phyloP scores from a whole-genome alignment of 1,140 invertebrate species.

The Bombus affinis region DNA sequence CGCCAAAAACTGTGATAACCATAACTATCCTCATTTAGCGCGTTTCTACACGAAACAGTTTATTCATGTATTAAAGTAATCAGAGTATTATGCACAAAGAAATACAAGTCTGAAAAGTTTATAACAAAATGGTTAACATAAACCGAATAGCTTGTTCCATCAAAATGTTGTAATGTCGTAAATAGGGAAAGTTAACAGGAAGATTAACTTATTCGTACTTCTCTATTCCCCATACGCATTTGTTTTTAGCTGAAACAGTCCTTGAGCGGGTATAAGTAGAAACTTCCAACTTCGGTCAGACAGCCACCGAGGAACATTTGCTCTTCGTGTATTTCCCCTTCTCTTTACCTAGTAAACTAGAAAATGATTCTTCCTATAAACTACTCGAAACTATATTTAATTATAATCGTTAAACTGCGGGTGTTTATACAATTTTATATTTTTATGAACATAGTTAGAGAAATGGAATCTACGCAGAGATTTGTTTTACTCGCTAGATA shows the following conservation, averaged over 20 bases:
- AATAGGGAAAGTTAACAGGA: not conserved
- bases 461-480: too few relatives aligned
- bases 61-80: not conserved
- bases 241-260: not conserved
- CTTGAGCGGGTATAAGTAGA: not conserved
- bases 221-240: too few relatives aligned
- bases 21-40: not conserved
- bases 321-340: not conserved
- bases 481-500: too few relatives aligned
- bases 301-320: not conserved
- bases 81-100: not conserved
- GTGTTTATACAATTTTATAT: too few relatives aligned
- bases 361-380: not conserved
- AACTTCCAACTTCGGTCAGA: conserved; percentile 8
- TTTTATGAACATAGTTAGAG: too few relatives aligned
- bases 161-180: not conserved
- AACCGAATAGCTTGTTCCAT: not conserved
- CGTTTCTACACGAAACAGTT: not conserved
- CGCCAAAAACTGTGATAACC: not conserved
- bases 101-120: not conserved
- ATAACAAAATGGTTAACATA: not conserved
- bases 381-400: too few relatives aligned
- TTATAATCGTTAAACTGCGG: too few relatives aligned
- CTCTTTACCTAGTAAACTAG: not conserved
- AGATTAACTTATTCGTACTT: not conserved